Evolutionary conservation across 1,140 invertebrate species (phyloP).

Genomic region (Patella vulgata): DNA sequence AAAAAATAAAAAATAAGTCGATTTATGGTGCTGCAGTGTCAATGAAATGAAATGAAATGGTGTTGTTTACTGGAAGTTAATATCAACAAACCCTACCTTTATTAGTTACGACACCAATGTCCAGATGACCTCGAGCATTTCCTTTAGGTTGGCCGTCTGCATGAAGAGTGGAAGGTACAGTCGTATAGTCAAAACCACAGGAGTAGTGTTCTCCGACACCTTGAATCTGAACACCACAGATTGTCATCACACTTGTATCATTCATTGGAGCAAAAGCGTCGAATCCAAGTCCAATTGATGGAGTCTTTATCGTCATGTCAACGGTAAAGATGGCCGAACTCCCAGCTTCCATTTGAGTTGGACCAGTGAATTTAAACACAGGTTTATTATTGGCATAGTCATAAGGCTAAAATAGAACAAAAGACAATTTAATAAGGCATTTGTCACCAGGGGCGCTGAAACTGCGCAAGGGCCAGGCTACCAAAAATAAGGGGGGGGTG

Average conservation of each 20-base stretch:
- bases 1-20: too few relatives aligned
- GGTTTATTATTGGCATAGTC: conserved; percentile 14
- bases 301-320: conserved; percentile 50
- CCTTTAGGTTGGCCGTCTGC: conserved; percentile 33
- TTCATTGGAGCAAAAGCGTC: conserved; percentile 54
- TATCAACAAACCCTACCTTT: conserved; percentile 43
- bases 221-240: conserved; percentile 46
- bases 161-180: conserved; percentile 9
- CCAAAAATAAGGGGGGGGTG: too few relatives aligned
- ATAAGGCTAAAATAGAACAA: too few relatives aligned
- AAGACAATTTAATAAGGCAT: too few relatives aligned
- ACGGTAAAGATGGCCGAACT: conserved; percentile 39
- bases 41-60: too few relatives aligned
- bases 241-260: conserved; percentile 48
- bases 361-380: conserved; percentile 48
- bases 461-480: too few relatives aligned
- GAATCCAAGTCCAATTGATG: conserved; percentile 34
- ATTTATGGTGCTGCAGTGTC: too few relatives aligned
- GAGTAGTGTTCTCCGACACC: conserved; percentile 43
- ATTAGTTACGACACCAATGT: conserved; percentile 46
- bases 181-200: conserved; percentile 38
- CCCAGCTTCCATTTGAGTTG: conserved; percentile 39
- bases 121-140: conserved; percentile 35
- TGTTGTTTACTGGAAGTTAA: too few relatives aligned
- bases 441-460: too few relatives aligned